Percentiles rank a stretch among this genome's conserved stretches.
Conservation (phyloP, 2,888 invertebrate species). For the Aphodius sticticus region DNA sequence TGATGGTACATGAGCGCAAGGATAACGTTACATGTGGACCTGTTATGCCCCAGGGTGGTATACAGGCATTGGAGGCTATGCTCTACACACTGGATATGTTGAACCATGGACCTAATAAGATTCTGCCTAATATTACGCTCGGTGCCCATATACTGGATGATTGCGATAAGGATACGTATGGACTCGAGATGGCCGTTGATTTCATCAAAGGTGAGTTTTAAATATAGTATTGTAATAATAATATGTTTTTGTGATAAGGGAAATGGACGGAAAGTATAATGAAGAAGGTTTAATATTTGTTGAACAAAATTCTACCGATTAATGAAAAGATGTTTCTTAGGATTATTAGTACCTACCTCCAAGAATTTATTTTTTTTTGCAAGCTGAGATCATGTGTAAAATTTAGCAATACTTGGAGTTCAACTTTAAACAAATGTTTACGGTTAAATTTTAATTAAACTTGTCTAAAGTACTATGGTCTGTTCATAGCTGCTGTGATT, state of each 20-base stretch:
- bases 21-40: constrained; percentile 90
- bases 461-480: too few relatives aligned
- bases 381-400: not conserved
- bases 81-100: constrained; percentile 86
- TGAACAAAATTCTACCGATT: too few relatives aligned
- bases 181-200: constrained; percentile 94
- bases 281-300: too few relatives aligned
- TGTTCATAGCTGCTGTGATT: too few relatives aligned
- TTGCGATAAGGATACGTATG: constrained; percentile 95
- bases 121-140: constrained; percentile 80
- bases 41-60: constrained; percentile 92
- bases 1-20: constrained; percentile 95
- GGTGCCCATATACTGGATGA: constrained; percentile 93
- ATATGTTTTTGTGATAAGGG: not conserved
- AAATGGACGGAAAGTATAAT: not conserved
- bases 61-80: constrained; percentile 92
- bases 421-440: too few relatives aligned
- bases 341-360: too few relatives aligned
- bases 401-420: not conserved
- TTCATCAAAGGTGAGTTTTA: constrained; percentile 88
- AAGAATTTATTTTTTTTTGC: not conserved
- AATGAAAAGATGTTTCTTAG: too few relatives aligned
- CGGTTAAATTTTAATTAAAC: too few relatives aligned
- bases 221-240: not conserved
- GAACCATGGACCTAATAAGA: constrained; percentile 69